A percentile compares a stretch with the other conserved stretches of the same genome.
Evolutionary conservation across 2,113 vertebrate species (phyloP).

Genomic region (Rhabdornis inornatus): DNA sequence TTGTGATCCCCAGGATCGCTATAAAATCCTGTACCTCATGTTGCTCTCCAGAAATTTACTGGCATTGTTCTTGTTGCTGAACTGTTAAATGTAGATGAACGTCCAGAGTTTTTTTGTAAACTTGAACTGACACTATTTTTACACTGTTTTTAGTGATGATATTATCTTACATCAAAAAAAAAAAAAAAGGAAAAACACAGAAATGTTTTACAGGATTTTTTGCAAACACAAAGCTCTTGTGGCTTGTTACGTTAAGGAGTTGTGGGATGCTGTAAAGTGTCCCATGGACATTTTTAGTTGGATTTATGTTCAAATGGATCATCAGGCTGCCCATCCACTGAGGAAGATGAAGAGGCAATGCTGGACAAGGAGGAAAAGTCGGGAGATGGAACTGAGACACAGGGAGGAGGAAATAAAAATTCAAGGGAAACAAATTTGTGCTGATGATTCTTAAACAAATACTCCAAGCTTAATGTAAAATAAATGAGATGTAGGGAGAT

Average conservation of each 20-base stretch:
- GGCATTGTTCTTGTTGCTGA: constrained; percentile 58
- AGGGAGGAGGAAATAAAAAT: not conserved
- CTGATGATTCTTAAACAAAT: not conserved
- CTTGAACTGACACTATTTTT: not conserved
- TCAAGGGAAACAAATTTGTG: not conserved
- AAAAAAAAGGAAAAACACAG: fast-evolving
- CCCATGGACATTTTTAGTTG: not conserved
- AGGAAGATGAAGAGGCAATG: not conserved
- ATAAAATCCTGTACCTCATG: constrained; percentile 44
- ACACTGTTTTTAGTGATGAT: not conserved
- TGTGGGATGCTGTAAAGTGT: not conserved
- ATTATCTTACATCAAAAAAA: not conserved
- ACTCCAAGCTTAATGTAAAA: not conserved
- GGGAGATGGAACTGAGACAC: not conserved
- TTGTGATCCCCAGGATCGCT: constrained; percentile 34
- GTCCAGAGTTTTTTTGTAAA: constrained; percentile 31
- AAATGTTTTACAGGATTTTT: not conserved
- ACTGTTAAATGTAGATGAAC: not conserved
- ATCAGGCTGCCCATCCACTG: not conserved
- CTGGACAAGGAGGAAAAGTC: not conserved
- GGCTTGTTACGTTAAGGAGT: not conserved
- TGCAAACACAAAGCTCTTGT: not conserved
- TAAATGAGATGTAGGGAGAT: not conserved
- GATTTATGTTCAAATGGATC: not conserved
- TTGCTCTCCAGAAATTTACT: constrained; percentile 63